Percentiles rank a stretch among this genome's conserved stretches.
Evolutionary conservation across 2,888 invertebrate species (phyloP).

Genomic region (Nephrotoma appendiculata): DNA sequence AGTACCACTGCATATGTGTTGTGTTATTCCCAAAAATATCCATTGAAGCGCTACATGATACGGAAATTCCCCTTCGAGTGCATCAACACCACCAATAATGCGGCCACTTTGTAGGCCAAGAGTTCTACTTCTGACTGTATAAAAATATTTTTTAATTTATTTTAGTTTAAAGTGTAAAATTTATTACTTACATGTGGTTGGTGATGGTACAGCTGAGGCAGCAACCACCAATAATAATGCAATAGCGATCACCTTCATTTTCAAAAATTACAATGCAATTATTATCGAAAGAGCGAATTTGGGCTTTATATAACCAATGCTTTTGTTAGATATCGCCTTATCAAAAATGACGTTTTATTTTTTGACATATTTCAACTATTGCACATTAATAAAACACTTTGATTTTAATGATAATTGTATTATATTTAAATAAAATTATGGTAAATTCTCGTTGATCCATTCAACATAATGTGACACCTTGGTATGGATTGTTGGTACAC

Average conservation of each 20-base stretch:
- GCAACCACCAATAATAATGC: slow-evolving; percentile 18
- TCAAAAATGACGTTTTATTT: neutral
- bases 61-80: slow-evolving; percentile 30
- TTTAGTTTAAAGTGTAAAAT: neutral
- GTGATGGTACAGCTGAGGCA: slow-evolving; percentile 18
- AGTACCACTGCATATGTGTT: slow-evolving; percentile 34
- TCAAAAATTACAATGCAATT: neutral
- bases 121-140: neutral
- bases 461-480: slow-evolving; percentile 30
- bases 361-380: too few species aligned
- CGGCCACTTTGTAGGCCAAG: slow-evolving; percentile 5
- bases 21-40: slow-evolving; percentile 15
- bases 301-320: neutral
- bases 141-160: neutral
- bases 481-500: slow-evolving; percentile 34
- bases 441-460: slow-evolving; percentile 22
- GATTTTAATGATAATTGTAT: neutral
- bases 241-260: slow-evolving; percentile 22
- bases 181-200: slow-evolving; percentile 14
- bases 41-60: slow-evolving; percentile 32
- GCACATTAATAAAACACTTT: neutral
- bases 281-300: neutral
- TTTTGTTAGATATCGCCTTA: neutral
- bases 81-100: slow-evolving; percentile 27
- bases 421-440: neutral